Evolutionary conservation across 2,888 invertebrate species (phyloP).

Genomic region (Pristionchus maxplancki): DNA sequence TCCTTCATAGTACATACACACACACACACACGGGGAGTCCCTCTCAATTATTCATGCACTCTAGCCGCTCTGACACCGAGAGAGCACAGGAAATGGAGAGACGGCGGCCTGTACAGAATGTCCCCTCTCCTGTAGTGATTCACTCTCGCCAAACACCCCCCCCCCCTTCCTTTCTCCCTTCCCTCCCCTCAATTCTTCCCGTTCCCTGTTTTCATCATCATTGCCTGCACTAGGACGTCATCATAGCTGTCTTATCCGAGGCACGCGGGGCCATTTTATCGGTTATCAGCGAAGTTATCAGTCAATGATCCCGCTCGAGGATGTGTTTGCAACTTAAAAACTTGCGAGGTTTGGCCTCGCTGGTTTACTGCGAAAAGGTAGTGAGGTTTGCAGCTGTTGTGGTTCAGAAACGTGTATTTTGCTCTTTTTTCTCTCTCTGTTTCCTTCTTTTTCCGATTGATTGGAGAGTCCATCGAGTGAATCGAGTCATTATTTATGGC

Average conservation of each 20-base stretch:
- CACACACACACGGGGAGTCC: not conserved
- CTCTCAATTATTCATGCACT: not conserved
- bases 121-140: not conserved
- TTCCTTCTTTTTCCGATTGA: too few relatives aligned
- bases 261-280: not conserved
- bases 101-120: not conserved
- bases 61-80: not conserved
- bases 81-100: not conserved
- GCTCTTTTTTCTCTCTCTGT: too few relatives aligned
- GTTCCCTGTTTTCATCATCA: not conserved
- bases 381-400: not conserved
- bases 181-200: not conserved
- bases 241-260: not conserved
- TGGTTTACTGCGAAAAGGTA: not conserved
- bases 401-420: not conserved
- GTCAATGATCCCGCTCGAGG: not conserved
- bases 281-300: not conserved
- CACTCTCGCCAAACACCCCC: not conserved
- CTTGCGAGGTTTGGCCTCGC: not conserved
- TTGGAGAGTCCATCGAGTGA: too few relatives aligned
- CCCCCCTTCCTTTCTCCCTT: not conserved
- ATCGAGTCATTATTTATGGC: not conserved
- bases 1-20: slow-evolving; percentile 1
- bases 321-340: not conserved
- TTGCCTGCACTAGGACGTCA: not conserved